These are phyloP conservation scores for Phalacrocorax carbo DNA, from an alignment of 2,113 vertebrate species.

Conservation along the genomic window DNA sequence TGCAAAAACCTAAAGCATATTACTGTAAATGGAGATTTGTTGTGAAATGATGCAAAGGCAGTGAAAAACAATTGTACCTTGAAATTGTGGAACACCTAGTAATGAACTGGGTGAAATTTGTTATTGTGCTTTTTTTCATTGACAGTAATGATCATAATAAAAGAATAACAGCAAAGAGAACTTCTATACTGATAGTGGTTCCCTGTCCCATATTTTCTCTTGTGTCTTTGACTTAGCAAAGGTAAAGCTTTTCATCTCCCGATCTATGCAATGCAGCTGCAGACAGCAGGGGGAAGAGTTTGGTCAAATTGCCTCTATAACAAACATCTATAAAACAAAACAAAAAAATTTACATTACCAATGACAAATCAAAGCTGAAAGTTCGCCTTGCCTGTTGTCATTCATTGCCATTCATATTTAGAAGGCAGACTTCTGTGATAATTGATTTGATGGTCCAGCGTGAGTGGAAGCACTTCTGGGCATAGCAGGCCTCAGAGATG, in stretches of 20 bases:
- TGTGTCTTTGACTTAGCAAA: conserved; percentile 42
- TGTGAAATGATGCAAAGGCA: conserved; percentile 24
- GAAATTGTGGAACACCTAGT: not conserved
- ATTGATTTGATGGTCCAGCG: conserved; percentile 98
- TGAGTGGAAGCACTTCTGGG: conserved; percentile 98
- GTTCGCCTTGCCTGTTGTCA: conserved; percentile 86
- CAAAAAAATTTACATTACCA: conserved; percentile 65
- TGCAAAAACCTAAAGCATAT: not conserved
- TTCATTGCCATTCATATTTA: conserved; percentile 95
- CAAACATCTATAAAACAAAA: conserved; percentile 51
- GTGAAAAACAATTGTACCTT: conserved; percentile 38
- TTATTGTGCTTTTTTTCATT: not conserved
- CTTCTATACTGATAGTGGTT: not conserved
- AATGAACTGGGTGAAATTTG: not conserved
- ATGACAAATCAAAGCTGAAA: conserved; percentile 83
- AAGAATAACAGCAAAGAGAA: not conserved
- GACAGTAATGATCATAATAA: not conserved
- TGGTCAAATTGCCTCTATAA: conserved; percentile 54
- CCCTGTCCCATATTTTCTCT: not conserved
- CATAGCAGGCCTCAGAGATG: conserved; percentile 94
- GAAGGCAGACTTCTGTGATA: conserved; percentile 91
- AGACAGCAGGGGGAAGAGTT: conserved; percentile 66
- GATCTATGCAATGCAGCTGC: conserved; percentile 44
- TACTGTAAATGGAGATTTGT: conserved; percentile 6
- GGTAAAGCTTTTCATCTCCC: conserved; percentile 50